Evolutionary conservation across 2,888 invertebrate genomes (phyloP).

Genomic region (Drosophila picticornis): DNA sequence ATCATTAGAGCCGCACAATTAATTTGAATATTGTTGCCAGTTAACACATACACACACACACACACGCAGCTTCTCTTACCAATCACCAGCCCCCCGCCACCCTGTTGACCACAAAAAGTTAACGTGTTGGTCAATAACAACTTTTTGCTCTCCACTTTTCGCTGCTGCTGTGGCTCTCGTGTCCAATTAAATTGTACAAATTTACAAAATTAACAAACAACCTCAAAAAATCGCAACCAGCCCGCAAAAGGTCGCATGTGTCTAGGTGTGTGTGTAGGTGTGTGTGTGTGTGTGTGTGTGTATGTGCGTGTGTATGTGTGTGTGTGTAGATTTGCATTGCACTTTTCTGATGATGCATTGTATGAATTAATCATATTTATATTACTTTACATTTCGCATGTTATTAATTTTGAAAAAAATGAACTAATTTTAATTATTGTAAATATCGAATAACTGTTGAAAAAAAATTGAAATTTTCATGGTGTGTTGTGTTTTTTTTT

Average conservation of each 20-base stretch:
- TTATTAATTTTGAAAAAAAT: slow-evolving; percentile 59
- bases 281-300: slow-evolving; percentile 9
- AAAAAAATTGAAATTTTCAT: not conserved
- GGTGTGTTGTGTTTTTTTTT: not conserved
- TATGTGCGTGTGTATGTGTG: slow-evolving; percentile 10
- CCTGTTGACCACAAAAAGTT: slow-evolving; percentile 62
- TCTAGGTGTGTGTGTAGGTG: slow-evolving; percentile 1
- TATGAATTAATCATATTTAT: slow-evolving; percentile 61
- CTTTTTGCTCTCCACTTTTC: slow-evolving; percentile 14
- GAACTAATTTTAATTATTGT: slow-evolving; percentile 39
- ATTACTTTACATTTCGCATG: slow-evolving; percentile 51
- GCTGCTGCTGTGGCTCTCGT: slow-evolving; percentile 46
- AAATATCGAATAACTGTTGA: not conserved
- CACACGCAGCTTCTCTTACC: not conserved
- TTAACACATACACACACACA: not conserved
- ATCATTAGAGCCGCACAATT: slow-evolving; percentile 75
- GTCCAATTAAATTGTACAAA: slow-evolving; percentile 78
- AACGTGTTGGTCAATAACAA: slow-evolving; percentile 63
- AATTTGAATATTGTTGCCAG: slow-evolving; percentile 64
- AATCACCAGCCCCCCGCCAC: not conserved
- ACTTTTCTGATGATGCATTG: slow-evolving; percentile 4
- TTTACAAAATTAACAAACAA: slow-evolving; percentile 72
- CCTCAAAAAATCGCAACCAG: slow-evolving; percentile 43
- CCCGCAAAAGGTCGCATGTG: slow-evolving; percentile 1
- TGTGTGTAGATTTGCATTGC: not conserved